Conservation (phyloP, 1,140 invertebrate genomes). For the Antheraea pernyi region DNA sequence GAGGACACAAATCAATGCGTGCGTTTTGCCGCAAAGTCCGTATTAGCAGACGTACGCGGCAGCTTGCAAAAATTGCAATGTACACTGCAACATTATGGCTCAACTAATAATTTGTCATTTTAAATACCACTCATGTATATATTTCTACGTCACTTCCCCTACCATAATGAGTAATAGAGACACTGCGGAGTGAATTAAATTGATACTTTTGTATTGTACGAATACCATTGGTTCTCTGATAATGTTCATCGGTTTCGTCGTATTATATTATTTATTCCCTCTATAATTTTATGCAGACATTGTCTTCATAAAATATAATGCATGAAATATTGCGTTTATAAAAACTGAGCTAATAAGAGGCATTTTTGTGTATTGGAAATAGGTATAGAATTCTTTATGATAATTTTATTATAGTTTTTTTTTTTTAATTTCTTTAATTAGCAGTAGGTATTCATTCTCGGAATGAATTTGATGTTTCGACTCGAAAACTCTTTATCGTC, state of each 20-base stretch:
- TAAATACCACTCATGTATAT: background rate
- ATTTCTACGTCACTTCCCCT: background rate
- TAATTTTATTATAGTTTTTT: too few species aligned
- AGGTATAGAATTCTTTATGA: too few species aligned
- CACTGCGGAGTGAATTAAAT: background rate
- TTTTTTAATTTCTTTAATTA: too few species aligned
- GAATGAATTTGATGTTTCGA: too few species aligned
- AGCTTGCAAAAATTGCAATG: slow-evolving; percentile 2
- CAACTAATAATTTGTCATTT: slow-evolving; percentile 2
- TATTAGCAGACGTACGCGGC: background rate
- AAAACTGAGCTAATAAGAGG: too few species aligned
- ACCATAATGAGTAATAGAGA: background rate
- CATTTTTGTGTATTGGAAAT: too few species aligned
- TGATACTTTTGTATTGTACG: background rate
- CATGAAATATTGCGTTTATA: too few species aligned
- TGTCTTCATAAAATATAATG: background rate
- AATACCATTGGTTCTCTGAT: background rate
- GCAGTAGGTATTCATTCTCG: too few species aligned
- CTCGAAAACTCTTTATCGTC: too few species aligned
- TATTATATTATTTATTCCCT: background rate
- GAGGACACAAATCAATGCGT: background rate
- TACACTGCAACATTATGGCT: background rate
- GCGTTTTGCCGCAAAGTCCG: background rate
- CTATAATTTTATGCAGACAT: background rate
- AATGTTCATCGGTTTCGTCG: background rate